Conservation (phyloP, 2,888 invertebrate genomes). For the Amphipyra tragopoginis region DNA sequence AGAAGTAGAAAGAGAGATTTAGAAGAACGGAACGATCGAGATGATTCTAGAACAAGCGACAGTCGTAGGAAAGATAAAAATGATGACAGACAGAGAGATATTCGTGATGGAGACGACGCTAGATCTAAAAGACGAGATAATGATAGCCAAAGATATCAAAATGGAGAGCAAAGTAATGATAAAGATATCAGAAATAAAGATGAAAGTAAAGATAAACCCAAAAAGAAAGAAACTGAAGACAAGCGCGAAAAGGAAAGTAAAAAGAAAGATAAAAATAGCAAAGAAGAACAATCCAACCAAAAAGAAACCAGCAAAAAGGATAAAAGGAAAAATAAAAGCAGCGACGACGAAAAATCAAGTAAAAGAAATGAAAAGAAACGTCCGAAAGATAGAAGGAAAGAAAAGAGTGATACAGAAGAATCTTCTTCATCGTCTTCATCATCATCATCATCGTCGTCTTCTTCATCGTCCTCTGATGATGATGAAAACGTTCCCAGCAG, state of each 20-base stretch:
- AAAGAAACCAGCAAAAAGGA: conserved; percentile 33
- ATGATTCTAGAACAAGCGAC: conserved; percentile 38
- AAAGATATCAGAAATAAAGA: conserved; percentile 26
- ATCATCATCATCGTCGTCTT: conserved; percentile 27
- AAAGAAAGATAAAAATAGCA: conserved; percentile 59
- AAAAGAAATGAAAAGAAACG: conserved; percentile 21
- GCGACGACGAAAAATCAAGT: conserved; percentile 25
- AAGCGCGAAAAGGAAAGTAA: conserved; percentile 28
- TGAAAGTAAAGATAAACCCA: conserved; percentile 39
- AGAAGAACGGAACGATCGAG: conserved; percentile 22
- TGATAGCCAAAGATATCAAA: conserved; percentile 18
- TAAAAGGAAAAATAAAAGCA: conserved; percentile 27
- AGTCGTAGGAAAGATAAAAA: conserved; percentile 45
- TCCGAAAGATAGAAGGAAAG: conserved; percentile 17
- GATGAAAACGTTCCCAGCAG: conserved; percentile 52
- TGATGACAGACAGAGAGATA: conserved; percentile 46
- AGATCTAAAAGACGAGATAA: conserved; percentile 32
- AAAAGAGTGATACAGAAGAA: conserved; percentile 20
- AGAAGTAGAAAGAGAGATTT: conserved; percentile 37
- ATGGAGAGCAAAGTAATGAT: conserved; percentile 19
- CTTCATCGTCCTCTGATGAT: conserved; percentile 23
- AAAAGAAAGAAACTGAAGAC: conserved; percentile 28
- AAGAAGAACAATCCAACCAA: conserved; percentile 63
- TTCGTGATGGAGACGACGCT: conserved; percentile 22
- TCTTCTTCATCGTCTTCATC: conserved; percentile 36